Percentiles rank a stretch among this genome's conserved stretches.
phyloP scores from a whole-genome alignment of 2,113 vertebrate genomes.

The Embiotoca jacksoni region DNA sequence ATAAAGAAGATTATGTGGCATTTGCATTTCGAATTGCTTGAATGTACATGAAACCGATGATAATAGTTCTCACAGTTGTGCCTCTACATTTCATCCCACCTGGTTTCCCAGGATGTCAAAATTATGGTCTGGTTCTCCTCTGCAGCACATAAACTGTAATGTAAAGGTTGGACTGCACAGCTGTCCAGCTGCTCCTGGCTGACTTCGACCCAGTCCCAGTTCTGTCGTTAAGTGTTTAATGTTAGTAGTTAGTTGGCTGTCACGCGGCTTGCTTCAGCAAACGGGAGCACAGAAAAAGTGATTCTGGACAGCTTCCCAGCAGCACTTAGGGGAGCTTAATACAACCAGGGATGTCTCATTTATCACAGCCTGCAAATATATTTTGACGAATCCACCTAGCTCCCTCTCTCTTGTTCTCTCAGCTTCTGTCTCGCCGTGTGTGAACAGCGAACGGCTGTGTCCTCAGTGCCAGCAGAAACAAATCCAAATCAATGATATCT shows the following conservation, averaged over 20 bases:
- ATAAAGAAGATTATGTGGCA: too few relatives aligned
- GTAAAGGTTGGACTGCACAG: constrained; percentile 44
- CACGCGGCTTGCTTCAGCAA: constrained; percentile 57
- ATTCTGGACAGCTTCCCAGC: constrained; percentile 69
- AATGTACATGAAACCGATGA: background rate
- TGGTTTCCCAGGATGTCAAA: constrained; percentile 18
- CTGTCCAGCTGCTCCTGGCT: constrained; percentile 40
- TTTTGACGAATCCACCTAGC: constrained; percentile 38
- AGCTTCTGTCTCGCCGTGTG: background rate
- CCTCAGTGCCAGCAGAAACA: constrained; percentile 13
- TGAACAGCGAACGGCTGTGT: background rate
- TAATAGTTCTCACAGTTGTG: background rate
- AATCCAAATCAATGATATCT: constrained; percentile 46
- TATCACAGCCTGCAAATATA: constrained; percentile 44
- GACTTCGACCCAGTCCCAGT: constrained; percentile 57
- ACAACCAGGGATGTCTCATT: constrained; percentile 43
- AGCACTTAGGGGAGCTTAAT: constrained; percentile 51
- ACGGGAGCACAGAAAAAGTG: constrained; percentile 46
- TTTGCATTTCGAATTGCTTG: background rate
- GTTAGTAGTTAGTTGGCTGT: constrained; percentile 61
- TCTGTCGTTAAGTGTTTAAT: constrained; percentile 78
- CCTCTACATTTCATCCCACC: constrained; percentile 2
- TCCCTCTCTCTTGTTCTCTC: background rate
- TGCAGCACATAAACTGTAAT: constrained; percentile 43
- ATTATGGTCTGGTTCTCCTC: constrained; percentile 15